A percentile compares a stretch with the other conserved stretches of the same genome.
phyloP scores from a whole-genome alignment of 2,888 invertebrate genomes.

The Phengaris alcon region DNA sequence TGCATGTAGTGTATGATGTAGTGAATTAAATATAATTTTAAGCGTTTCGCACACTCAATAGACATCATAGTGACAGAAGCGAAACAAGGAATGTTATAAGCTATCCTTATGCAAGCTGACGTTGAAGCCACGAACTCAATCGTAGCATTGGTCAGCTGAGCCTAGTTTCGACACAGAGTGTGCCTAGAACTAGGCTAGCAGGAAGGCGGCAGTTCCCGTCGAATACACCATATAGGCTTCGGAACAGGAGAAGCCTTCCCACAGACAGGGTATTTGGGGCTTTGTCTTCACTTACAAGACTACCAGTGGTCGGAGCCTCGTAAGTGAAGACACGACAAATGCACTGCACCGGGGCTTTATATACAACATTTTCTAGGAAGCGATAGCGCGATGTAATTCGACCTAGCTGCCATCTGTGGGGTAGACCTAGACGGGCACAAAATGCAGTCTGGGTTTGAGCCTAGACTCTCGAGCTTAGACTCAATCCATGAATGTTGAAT shows the following conservation, averaged over 20 bases:
- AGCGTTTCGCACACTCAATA: too few species aligned
- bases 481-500: not conserved
- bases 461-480: not conserved
- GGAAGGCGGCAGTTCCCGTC: slow-evolving; percentile 4
- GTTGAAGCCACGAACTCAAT: not conserved
- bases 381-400: not conserved
- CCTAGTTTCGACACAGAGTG: not conserved
- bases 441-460: not conserved
- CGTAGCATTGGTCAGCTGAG: not conserved
- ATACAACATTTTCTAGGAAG: not conserved
- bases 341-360: not conserved
- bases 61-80: not conserved
- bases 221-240: slow-evolving; percentile 13
- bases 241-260: not conserved
- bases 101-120: not conserved
- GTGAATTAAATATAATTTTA: too few species aligned
- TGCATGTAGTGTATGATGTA: too few species aligned
- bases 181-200: not conserved
- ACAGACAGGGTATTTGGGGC: not conserved
- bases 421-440: not conserved
- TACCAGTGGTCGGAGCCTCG: not conserved
- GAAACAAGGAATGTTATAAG: not conserved
- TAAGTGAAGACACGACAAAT: not conserved
- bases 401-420: not conserved
- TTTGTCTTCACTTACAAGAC: not conserved